Conservation (phyloP, 2,888 invertebrate genomes). For the Thelaira solivaga region DNA sequence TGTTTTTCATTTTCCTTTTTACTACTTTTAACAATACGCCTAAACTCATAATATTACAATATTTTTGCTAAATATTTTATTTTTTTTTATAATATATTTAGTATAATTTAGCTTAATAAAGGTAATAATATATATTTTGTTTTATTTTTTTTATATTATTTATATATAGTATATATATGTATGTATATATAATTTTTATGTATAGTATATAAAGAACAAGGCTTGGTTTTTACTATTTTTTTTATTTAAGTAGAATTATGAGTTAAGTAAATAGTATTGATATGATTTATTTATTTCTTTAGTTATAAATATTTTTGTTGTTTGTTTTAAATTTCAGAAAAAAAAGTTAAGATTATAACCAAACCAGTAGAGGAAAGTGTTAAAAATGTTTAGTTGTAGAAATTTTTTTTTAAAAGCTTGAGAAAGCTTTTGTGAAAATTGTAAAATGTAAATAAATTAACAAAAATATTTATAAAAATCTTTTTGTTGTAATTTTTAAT, state of each 20-base stretch:
- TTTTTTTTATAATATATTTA: slow-evolving; percentile 67
- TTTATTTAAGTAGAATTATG: slow-evolving; percentile 51
- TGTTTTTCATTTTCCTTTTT: slow-evolving; percentile 66
- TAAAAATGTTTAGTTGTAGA: too few species aligned
- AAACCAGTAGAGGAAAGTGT: too few species aligned
- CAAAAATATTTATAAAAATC: neutral
- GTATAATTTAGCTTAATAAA: slow-evolving; percentile 64
- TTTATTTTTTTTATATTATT: slow-evolving; percentile 64
- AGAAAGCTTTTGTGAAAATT: neutral
- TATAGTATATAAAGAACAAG: slow-evolving; percentile 67
- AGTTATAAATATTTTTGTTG: neutral
- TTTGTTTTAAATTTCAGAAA: neutral
- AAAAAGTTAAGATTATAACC: neutral
- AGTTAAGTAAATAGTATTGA: slow-evolving; percentile 59
- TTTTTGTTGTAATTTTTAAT: slow-evolving; percentile 12
- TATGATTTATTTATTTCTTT: slow-evolving; percentile 59
- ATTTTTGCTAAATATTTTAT: slow-evolving; percentile 75
- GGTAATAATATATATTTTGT: slow-evolving; percentile 65
- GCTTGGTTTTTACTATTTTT: slow-evolving; percentile 63
- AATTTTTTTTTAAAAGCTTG: neutral
- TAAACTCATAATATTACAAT: slow-evolving; percentile 75
- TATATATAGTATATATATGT: too few species aligned
- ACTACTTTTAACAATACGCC: slow-evolving; percentile 74
- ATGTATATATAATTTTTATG: slow-evolving; percentile 52
- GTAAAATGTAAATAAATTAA: neutral